Evolutionary conservation across 2,888 invertebrate genomes (phyloP), one percentile per base, ranked within the genome.

Genomic region (Holacanthella duospinosa): DNA sequence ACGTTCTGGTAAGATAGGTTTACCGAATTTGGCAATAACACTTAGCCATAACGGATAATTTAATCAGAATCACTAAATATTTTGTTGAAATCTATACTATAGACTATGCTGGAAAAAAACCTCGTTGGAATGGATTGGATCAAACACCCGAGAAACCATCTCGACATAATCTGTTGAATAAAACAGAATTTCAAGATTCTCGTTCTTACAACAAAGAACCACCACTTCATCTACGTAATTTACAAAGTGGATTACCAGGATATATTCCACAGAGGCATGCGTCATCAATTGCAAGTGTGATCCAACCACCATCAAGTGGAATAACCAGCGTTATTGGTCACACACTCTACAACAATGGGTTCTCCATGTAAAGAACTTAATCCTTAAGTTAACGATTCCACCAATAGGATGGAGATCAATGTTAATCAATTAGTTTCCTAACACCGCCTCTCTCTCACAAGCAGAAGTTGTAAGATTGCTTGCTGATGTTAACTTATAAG

Each of bases 81-180:
- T 36, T 36, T 36, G 36, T 53, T 53, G 4, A 59, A 48, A n/a
- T 56, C 25, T 54, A 25, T 62, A n/a, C 60, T 60, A 43, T 43
- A 68, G 72, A 72, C 55, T 72, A 72, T 63, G 64, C 67, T 24
- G 72, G 72, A 1, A 72, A 71, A 55, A 71, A 70, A 58, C 43
- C 68, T 24, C 63, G 68, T 19, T 71, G 71, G 71, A 59, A 56
- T 16, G 72, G 70, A 21, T 58, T 72, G 26, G 72, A 72, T 60
- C 71, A 71, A 64, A 25, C 61, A 19, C 55, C 57, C n/a, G 68
- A 63, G 4, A 29, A 62, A 19, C 57, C 63, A 16, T 44, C 44
- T 27, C 64, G 64, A 29, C 48, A 62, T 2, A 59, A 64, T 4
- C 27, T 64, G n/a, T 9, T 21, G 12, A 29, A 44, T 24, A 21